phyloP scores from a whole-genome alignment of 2,113 vertebrate species.

The Ictidomys tridecemlineatus region DNA sequence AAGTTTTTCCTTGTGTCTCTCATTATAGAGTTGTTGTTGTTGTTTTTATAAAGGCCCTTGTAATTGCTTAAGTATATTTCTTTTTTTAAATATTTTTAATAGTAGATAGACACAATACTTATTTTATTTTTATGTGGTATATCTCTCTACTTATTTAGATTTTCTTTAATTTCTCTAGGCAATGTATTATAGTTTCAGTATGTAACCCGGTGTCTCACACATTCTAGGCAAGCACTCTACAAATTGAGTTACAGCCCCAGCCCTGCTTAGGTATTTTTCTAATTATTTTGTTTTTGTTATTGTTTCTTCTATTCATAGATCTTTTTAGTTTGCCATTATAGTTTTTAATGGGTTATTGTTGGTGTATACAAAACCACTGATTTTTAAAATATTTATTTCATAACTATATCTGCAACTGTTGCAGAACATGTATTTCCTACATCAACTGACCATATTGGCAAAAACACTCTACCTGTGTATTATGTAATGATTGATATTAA shows the following conservation, averaged over 20 bases:
- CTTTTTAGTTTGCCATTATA: background rate
- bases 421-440: background rate
- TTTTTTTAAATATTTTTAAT: too few species aligned
- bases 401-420: background rate
- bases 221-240: too few species aligned
- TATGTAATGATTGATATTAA: constrained; percentile 8
- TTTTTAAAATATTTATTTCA: background rate
- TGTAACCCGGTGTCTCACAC: too few species aligned
- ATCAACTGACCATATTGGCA: background rate
- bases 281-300: constrained; percentile 42
- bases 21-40: background rate
- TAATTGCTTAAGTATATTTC: background rate
- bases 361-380: background rate
- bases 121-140: too few species aligned
- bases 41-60: background rate
- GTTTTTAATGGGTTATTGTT: constrained; percentile 7
- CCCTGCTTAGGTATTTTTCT: background rate
- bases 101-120: too few species aligned
- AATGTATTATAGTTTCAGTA: too few species aligned
- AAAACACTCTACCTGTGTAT: background rate
- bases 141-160: too few species aligned
- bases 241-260: too few species aligned
- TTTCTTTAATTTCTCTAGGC: too few species aligned
- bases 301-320: constrained; percentile 34
- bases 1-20: background rate